Evolutionary conservation across 2,797 vertebrate species (phyloP), one percentile per base, ranked within the genome.

Genomic region (Pseudopleuronectes americanus): DNA sequence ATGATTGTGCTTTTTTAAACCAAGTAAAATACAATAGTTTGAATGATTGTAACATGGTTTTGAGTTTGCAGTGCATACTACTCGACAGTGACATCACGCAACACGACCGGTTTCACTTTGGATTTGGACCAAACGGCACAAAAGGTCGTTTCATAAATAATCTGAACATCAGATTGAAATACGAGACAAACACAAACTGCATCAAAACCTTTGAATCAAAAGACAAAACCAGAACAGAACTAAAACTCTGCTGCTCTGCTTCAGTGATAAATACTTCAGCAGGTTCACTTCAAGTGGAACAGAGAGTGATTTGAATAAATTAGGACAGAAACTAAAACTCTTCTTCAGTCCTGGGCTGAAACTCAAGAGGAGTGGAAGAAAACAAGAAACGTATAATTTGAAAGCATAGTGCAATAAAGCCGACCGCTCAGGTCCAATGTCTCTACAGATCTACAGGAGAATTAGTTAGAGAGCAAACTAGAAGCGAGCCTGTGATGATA

Each of bases 341-440:
- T 31, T 54, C 41, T 36, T 49, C 22, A 56, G 22, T 4, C 16
- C 41, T 65, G 36, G 53, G 51, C 38, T 57, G 14, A 57, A 45
- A 43, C 3, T 47, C 41, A 14, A 43, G 10, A 49, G 26, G 12
- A 13, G 19, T 2, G 33, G 22, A 16, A 72, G 6, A n/a, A 64
- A 68, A 38, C 8, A 57, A 77, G 59, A 77, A 61, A 61, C 72
- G 73, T 56, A 47, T 48, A 19, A 38, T 9, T 14, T 57, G 68
- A 28, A 70, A 31, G 60, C 28, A 36, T 75, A 57, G 60, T 84
- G 73, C 64, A 80, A 63, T 17, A 57, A 57, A 13, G n/a, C 17
- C 22, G 47, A 64, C 2, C 4, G 6, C 31, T 17, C 16, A 21
- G 16, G 12, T 59, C 5, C 54, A 10, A 13, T 3, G 36, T 38